Evolutionary conservation across 53 echinoderm and acorn worm genomes (phyloP).

Genomic region (Antedon mediterranea): DNA sequence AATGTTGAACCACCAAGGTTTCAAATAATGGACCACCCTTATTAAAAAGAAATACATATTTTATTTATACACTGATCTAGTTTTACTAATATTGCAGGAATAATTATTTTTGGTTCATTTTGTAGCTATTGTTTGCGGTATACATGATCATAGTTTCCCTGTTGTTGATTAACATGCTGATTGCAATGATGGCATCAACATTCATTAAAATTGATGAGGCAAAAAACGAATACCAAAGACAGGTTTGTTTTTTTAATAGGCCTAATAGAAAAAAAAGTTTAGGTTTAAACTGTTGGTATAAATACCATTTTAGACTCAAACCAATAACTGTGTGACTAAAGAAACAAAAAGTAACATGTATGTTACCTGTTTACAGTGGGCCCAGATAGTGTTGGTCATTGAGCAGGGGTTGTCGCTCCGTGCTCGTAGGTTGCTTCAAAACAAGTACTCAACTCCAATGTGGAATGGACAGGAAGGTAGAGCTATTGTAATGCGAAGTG

Average conservation of each 20-base stretch:
- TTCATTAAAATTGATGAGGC: slow-evolving; percentile 70
- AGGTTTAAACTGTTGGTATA: no score
- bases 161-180: slow-evolving; percentile 78
- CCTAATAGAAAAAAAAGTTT: no score
- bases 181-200: slow-evolving; percentile 98
- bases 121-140: slow-evolving; percentile 70
- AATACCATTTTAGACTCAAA: no score
- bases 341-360: neutral
- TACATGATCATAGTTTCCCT: slow-evolving; percentile 85
- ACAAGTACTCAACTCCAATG: slow-evolving; percentile 51
- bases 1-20: no score
- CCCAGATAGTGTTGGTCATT: slow-evolving; percentile 69
- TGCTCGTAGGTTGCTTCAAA: slow-evolving; percentile 20
- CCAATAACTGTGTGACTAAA: no score
- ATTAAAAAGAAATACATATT: no score
- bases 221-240: slow-evolving; percentile 74
- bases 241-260: no score
- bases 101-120: slow-evolving; percentile 2
- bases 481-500: slow-evolving; percentile 58
- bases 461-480: slow-evolving; percentile 39
- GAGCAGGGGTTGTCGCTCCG: slow-evolving; percentile 61
- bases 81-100: no score
- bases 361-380: slow-evolving; percentile 46
- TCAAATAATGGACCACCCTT: no score
- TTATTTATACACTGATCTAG: no score